A percentile compares a stretch with the other conserved stretches of the same genome.
phyloP scores from a whole-genome alignment of 2,113 vertebrate genomes.

The Cyphomyrus plagiostoma region DNA sequence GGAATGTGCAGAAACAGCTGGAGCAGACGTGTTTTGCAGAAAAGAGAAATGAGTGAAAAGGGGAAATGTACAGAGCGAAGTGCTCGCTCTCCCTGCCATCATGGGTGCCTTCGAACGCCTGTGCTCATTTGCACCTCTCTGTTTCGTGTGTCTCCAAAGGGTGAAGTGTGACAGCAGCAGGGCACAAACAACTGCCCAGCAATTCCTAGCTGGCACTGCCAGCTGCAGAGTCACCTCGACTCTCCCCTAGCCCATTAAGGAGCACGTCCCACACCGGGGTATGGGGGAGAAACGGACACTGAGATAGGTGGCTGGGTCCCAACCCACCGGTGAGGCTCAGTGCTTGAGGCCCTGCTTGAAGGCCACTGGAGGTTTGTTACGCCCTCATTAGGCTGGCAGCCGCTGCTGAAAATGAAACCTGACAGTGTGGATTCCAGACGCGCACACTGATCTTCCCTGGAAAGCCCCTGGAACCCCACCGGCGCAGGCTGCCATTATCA shows the following conservation, averaged over 20 bases:
- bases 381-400: not conserved
- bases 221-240: not conserved
- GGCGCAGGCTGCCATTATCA: not conserved
- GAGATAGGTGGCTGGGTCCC: not conserved
- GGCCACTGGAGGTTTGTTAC: not conserved
- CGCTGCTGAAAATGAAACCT: not conserved
- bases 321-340: not conserved
- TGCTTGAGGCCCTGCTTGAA: not conserved
- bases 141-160: not conserved
- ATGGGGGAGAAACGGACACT: not conserved
- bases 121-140: not conserved
- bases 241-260: not conserved
- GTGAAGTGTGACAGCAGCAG: not conserved
- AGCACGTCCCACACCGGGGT: not conserved
- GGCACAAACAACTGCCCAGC: not conserved
- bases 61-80: not conserved
- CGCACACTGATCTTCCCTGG: not conserved
- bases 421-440: not conserved
- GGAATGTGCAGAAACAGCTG: slow-evolving; percentile 59
- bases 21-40: slow-evolving; percentile 47
- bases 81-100: not conserved
- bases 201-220: not conserved
- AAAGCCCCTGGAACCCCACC: not conserved
- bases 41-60: not conserved
- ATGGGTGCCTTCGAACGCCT: not conserved